These are phyloP conservation scores for Tenebrosternarchus preto DNA, from an alignment of 2,113 vertebrate genomes.

Conservation along the genomic window DNA sequence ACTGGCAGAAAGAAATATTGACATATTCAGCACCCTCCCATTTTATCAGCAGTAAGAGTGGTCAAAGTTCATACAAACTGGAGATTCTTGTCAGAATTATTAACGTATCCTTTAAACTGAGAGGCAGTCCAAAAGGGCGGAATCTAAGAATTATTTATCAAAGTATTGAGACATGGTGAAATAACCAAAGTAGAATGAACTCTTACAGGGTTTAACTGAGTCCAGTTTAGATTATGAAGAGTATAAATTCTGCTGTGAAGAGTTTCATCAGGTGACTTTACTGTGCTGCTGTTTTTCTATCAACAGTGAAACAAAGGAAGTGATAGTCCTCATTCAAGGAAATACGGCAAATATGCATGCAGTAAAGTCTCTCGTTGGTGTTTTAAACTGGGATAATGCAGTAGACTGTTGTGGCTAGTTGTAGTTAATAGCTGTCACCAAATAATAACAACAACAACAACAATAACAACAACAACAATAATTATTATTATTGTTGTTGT, in stretches of 20 bases:
- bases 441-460: no score
- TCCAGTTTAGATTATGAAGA: background rate
- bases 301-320: no score
- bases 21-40: slow-evolving; percentile 2
- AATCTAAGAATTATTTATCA: background rate
- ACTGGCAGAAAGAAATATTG: slow-evolving; percentile 5
- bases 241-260: background rate
- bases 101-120: background rate
- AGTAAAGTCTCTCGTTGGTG: background rate
- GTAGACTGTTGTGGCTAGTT: background rate
- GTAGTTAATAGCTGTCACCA: no score
- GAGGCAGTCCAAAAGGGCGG: background rate
- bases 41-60: slow-evolving; percentile 18
- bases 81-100: background rate
- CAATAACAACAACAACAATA: no score
- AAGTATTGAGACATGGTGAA: background rate
- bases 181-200: background rate
- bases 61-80: slow-evolving; percentile 10
- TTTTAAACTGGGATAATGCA: background rate
- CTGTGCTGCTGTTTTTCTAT: background rate
- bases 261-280: background rate
- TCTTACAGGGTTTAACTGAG: background rate
- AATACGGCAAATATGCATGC: background rate
- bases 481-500: no score
- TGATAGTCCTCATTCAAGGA: no score